phyloP scores from a whole-genome alignment of 2,888 invertebrate species.

The Drosophila subquinaria region DNA sequence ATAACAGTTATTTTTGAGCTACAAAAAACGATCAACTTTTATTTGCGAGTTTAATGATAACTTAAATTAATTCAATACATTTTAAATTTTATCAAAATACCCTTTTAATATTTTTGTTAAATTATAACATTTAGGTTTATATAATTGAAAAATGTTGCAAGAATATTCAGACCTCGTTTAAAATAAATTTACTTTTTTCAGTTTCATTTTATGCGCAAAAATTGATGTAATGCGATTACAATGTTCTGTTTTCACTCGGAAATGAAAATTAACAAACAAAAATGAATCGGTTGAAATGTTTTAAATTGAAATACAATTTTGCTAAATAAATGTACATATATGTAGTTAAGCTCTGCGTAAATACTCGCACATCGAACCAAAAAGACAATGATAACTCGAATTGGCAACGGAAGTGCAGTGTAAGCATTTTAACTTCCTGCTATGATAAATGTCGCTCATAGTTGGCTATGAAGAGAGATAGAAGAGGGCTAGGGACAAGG shows the following conservation, averaged over 20 bases:
- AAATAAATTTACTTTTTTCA: background rate
- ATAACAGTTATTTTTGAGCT: too few species aligned
- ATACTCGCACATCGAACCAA: background rate
- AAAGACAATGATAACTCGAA: slow-evolving; percentile 31
- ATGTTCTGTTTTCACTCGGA: slow-evolving; percentile 15
- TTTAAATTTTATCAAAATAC: too few species aligned
- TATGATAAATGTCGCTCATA: slow-evolving; percentile 40
- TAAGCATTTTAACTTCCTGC: slow-evolving; percentile 52
- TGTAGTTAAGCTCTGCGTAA: background rate
- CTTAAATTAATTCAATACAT: too few species aligned
- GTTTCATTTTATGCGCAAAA: background rate
- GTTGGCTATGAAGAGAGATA: background rate
- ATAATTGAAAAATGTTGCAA: background rate
- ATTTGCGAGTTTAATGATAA: too few species aligned
- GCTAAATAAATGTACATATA: background rate
- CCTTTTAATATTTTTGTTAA: background rate
- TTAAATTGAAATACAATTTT: slow-evolving; percentile 23
- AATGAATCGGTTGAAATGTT: slow-evolving; percentile 9
- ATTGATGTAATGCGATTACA: slow-evolving; percentile 18
- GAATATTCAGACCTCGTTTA: background rate
- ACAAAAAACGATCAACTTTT: too few species aligned
- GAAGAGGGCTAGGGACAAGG: background rate
- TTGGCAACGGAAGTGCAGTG: slow-evolving; percentile 55
- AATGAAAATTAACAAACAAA: slow-evolving; percentile 22
- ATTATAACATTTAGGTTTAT: background rate